Percentiles rank a stretch among this genome's conserved stretches.
These are phyloP conservation scores for Aphelocoma californica DNA, from an alignment of 2,797 vertebrate species.

Conservation along the genomic window DNA sequence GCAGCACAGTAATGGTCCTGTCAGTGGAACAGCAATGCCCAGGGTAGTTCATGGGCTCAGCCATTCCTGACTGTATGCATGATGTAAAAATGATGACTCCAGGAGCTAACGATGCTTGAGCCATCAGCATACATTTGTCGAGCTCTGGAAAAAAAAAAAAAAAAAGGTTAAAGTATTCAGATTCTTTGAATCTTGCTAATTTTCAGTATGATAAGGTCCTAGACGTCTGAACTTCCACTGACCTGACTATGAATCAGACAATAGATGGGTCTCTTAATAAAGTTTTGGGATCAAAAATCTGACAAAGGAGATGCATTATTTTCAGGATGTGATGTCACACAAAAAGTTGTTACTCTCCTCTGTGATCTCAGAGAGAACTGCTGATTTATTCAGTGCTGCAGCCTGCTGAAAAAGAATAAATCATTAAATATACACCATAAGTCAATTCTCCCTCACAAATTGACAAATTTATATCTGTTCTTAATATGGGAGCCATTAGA, in stretches of 20 bases:
- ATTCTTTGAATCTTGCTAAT: background rate
- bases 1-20: background rate
- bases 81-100: background rate
- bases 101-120: background rate
- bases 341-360: background rate
- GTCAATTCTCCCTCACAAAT: conserved; percentile 47
- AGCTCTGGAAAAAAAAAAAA: no score
- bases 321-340: background rate
- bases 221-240: background rate
- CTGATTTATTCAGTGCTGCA: background rate
- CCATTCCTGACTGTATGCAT: background rate
- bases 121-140: background rate
- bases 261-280: background rate
- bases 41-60: background rate
- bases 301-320: background rate
- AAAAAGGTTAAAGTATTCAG: background rate
- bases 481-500: conserved; percentile 44
- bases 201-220: background rate
- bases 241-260: background rate
- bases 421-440: conserved; percentile 54
- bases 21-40: background rate
- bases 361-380: background rate
- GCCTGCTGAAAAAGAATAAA: conserved; percentile 59
- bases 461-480: conserved; percentile 68
- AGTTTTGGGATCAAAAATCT: background rate